Evolutionary conservation across 2,113 vertebrate species (phyloP).

Genomic region (Capreolus pygargus): DNA sequence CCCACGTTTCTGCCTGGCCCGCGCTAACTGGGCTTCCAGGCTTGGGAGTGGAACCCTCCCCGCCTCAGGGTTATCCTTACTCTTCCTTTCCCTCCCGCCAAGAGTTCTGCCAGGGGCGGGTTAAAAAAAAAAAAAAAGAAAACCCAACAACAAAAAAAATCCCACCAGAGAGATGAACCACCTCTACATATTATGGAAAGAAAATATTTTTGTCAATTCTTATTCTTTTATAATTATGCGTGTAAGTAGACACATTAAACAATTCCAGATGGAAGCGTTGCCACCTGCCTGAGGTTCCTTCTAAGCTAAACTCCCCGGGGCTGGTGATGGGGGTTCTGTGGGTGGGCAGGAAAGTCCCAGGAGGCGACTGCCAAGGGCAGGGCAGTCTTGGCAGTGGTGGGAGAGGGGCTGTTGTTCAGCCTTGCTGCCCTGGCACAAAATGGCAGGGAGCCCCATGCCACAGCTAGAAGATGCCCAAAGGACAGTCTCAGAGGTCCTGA

Average conservation of each 20-base stretch:
- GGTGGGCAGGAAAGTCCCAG: neutral
- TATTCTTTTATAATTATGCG: constrained; percentile 93
- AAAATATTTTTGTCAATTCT: constrained; percentile 98
- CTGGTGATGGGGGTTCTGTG: too few relatives aligned
- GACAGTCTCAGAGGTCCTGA: neutral
- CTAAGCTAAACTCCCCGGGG: neutral
- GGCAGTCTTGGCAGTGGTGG: neutral
- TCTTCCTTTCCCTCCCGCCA: constrained; percentile 47
- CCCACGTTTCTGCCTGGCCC: neutral
- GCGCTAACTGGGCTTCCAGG: neutral
- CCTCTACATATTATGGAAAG: constrained; percentile 91
- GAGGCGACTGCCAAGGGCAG: neutral
- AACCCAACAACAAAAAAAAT: neutral
- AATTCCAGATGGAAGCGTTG: constrained; percentile 70
- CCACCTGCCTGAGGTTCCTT: neutral
- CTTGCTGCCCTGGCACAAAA: neutral
- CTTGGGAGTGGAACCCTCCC: constrained; percentile 51
- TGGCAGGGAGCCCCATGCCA: neutral
- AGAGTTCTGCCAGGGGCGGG: constrained; percentile 70
- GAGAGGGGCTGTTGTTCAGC: neutral
- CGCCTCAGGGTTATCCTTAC: constrained; percentile 74
- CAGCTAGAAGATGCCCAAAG: neutral
- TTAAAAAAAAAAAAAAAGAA: neutral
- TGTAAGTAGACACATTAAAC: constrained; percentile 89
- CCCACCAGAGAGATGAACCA: constrained; percentile 74